Base-by-base conservation (phyloP, 2,888 invertebrate genomes). In the Vanessa cardui region DNA sequence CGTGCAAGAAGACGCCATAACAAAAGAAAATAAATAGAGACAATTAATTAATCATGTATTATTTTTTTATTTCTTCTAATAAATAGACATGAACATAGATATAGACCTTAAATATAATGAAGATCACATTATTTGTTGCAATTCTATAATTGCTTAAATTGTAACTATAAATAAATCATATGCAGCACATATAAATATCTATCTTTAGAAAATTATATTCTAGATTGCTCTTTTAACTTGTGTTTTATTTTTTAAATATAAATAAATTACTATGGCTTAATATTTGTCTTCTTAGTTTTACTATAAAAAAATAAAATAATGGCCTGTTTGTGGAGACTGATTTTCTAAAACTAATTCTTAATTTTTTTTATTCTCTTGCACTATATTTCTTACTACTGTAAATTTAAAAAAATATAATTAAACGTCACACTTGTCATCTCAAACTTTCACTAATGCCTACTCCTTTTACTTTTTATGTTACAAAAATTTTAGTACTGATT, bases 311-410 rank as follows among this genome's bases (percentile, higher is more conserved):
- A 85, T 80, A 83, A 84, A 87, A 86, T 80, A 85, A 91, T 85
- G 92, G 92, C 92, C 92, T 92, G 92, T 90, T 88, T 85, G 82
- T 89, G 88, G 90, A 92, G 92, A 92, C 92, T 92, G 92, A 92
- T 92, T 90, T 91, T 91, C 87, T 94, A 85, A 87, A 85, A 83
- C 82, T 84, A 87, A 85, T 83, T 88, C 86, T 88, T 84, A 85
- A 78, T 72, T 78, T 80, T 81, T 59, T 62, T 62, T 66, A 45
- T 21, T 47, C 15, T 50, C 64, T 71, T 63, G 49, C 70, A 69
- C 39, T n/a, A 49, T 9, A 26, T 47, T 26, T 20, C 50, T 39
- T 64, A 49, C 33, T 18, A 20, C 59, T 31, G n/a, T 52, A 45
- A 9, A 26, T 15, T 16, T 54, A 26, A 16, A 7, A n/a, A 16